These are phyloP conservation scores for Eudiplozoon nipponicum DNA, from an alignment of 2,888 invertebrate genomes.

Conservation along the genomic window DNA sequence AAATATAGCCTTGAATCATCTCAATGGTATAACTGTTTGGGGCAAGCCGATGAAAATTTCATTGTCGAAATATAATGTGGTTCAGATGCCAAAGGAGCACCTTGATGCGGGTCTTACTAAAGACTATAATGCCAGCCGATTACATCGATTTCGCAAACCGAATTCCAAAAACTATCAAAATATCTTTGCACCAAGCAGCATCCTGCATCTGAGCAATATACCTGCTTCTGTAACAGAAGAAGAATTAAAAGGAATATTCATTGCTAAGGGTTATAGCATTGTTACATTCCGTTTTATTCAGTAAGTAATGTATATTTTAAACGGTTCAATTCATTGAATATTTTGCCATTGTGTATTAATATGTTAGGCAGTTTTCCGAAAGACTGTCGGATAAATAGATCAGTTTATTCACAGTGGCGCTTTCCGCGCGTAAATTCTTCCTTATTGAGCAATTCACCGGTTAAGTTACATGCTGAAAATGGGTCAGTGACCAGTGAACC, in stretches of 20 bases:
- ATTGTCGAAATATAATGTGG: neutral
- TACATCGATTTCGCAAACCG: constrained; percentile 16
- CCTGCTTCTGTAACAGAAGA: constrained; percentile 10
- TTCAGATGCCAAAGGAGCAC: constrained; percentile 14
- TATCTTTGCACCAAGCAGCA: constrained; percentile 15
- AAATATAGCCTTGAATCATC: neutral
- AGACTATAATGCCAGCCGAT: constrained; percentile 12
- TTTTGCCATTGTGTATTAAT: neutral
- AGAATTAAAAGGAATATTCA: constrained; percentile 9
- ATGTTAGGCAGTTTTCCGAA: too few relatives aligned
- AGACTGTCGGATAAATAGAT: too few relatives aligned
- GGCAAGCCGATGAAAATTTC: constrained; percentile 2
- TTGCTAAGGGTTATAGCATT: constrained; percentile 5
- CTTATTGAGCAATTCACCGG: too few relatives aligned
- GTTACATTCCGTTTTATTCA: constrained; percentile 10
- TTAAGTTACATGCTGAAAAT: too few relatives aligned
- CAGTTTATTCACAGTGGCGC: too few relatives aligned
- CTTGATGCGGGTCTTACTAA: constrained; percentile 13
- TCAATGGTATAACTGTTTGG: too few relatives aligned
- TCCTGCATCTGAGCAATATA: constrained; percentile 15
- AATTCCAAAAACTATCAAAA: constrained; percentile 14
- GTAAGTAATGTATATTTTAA: too few relatives aligned
- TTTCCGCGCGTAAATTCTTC: too few relatives aligned
- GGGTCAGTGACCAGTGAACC: too few relatives aligned
- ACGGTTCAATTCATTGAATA: too few relatives aligned